Evolutionary conservation across 2,113 vertebrate species (phyloP).

Genomic region (Seriola aureovittata): DNA sequence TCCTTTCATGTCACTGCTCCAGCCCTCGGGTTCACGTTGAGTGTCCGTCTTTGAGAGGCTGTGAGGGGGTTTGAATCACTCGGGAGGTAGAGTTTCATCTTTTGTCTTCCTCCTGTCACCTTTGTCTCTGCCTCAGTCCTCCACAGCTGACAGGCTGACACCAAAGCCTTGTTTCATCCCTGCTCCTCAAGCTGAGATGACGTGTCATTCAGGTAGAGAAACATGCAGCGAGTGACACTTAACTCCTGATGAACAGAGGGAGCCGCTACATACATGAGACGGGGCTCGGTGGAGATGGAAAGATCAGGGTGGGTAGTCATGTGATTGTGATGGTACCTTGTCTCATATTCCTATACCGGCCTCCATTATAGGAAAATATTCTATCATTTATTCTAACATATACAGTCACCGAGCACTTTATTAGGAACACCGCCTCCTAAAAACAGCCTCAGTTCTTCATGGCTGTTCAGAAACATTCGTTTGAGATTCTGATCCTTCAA

Average conservation of each 20-base stretch:
- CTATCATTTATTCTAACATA: background rate
- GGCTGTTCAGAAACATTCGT: no score
- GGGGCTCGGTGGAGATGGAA: background rate
- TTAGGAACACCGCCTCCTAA: no score
- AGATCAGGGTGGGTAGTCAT: background rate
- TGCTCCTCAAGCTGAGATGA: constrained; percentile 46
- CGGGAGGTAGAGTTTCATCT: constrained; percentile 18
- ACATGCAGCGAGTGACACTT: constrained; percentile 33
- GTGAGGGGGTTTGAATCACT: constrained; percentile 15
- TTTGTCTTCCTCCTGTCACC: constrained; percentile 47
- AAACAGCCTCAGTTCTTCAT: background rate
- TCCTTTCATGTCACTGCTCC: background rate
- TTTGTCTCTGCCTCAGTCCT: constrained; percentile 34
- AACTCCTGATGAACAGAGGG: constrained; percentile 15
- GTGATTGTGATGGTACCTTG: background rate
- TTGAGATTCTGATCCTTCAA: no score
- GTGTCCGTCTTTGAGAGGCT: constrained; percentile 6
- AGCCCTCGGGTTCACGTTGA: background rate
- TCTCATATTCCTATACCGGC: background rate
- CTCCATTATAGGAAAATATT: no score
- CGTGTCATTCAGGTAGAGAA: constrained; percentile 50
- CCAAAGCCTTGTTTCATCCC: constrained; percentile 65
- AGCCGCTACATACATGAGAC: background rate
- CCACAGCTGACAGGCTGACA: constrained; percentile 49
- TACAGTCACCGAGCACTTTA: background rate